phyloP scores from a whole-genome alignment of 2,888 invertebrate genomes.

The Leptinotarsa peninsularis region DNA sequence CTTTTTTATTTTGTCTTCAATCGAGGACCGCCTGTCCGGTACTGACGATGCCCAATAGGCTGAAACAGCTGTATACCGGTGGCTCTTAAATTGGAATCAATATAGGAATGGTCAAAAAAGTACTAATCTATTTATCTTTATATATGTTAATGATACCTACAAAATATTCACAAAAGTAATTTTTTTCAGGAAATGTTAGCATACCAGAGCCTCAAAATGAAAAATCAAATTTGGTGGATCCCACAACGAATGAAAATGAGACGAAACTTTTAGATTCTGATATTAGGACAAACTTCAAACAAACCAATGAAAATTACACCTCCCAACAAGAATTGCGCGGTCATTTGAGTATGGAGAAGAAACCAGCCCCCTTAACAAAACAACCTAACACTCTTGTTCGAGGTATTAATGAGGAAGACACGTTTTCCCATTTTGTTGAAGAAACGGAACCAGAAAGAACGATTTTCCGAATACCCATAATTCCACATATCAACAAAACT shows the following conservation, averaged over 20 bases:
- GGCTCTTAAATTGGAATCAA: too few relatives aligned
- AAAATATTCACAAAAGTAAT: too few relatives aligned
- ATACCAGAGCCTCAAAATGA: background rate
- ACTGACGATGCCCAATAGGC: too few relatives aligned
- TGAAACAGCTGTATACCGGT: too few relatives aligned
- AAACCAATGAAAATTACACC: background rate
- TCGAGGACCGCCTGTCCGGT: too few relatives aligned
- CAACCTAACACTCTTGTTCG: slow-evolving; percentile 33
- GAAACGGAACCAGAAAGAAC: background rate
- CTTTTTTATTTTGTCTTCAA: too few relatives aligned
- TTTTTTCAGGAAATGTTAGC: slow-evolving; percentile 1
- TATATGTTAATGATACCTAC: too few relatives aligned
- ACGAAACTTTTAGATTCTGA: background rate
- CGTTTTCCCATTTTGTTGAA: background rate
- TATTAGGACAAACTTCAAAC: background rate
- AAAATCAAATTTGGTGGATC: background rate
- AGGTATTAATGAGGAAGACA: background rate
- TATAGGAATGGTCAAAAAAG: too few relatives aligned
- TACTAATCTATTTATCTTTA: too few relatives aligned
- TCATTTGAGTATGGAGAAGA: slow-evolving; percentile 1
- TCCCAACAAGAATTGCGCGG: background rate
- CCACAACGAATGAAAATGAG: background rate
- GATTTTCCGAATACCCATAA: background rate
- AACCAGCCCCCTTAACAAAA: slow-evolving; percentile 24
- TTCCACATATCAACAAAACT: background rate